These are phyloP conservation scores for Tachina fera DNA, from an alignment of 2,888 invertebrate species.

Conservation along the genomic window DNA sequence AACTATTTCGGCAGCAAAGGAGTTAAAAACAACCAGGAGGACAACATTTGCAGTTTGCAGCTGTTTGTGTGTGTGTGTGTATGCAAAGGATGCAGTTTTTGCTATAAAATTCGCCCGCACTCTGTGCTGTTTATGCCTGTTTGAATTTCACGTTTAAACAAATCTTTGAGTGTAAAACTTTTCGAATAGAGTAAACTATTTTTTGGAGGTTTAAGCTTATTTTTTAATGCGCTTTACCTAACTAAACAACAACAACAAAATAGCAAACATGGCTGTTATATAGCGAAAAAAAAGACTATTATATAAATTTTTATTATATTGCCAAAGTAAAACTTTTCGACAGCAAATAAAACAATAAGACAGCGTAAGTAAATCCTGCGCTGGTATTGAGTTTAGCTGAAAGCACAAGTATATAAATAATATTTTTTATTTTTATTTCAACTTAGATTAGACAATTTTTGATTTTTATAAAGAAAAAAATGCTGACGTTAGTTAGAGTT, in stretches of 20 bases:
- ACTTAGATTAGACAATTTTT: too few species aligned
- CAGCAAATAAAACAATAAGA: conserved; percentile 46
- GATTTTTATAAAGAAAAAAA: too few species aligned
- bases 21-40: not conserved
- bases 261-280: conserved; percentile 41
- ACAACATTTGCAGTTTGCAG: conserved; percentile 29
- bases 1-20: conserved; percentile 45
- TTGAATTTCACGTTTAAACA: conserved; percentile 44
- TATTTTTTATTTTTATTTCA: too few species aligned
- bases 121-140: not conserved
- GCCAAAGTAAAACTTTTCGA: conserved; percentile 59
- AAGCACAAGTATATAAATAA: not conserved
- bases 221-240: conserved; percentile 26
- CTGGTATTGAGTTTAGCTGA: not conserved
- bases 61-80: not conserved
- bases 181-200: conserved; percentile 54
- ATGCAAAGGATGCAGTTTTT: not conserved
- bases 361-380: conserved; percentile 29
- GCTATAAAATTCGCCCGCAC: not conserved
- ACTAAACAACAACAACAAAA: conserved; percentile 20
- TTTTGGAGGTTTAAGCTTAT: conserved; percentile 40
- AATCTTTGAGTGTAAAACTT: conserved; percentile 53
- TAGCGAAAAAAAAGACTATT: conserved; percentile 13
- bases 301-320: conserved; percentile 39
- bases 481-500: too few species aligned